Evolutionary conservation across 2,113 vertebrate species (phyloP), one percentile per base, ranked within the genome.

Genomic region (Synchiropus splendidus): DNA sequence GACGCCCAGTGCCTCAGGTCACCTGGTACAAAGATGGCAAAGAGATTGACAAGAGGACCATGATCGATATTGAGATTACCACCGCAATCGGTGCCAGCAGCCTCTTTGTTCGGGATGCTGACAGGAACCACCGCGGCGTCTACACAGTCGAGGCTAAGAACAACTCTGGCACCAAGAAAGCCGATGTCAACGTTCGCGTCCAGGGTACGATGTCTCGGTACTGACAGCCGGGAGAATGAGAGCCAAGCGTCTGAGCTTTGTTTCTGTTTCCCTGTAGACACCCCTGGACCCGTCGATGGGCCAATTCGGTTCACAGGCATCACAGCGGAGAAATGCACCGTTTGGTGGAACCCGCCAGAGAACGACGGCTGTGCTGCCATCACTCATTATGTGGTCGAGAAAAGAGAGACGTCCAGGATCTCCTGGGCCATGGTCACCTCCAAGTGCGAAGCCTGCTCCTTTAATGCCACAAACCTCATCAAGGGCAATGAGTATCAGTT

Each of bases 401-500:
- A 99, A 74, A 89, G 95, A 59, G 94, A 97, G 75, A 99, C 95
- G 2, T 97, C 92, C 61, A 87, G 95, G 66, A 88, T 99, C 67
- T 83, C 94, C 40, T 99, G 95, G 95, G 93, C 94, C 27, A 72
- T 89, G 58, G 85, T 94, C 63, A 89, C 87, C 48, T 92, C 96
- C 60, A 88, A 92, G 36, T 95, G 92, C 69, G 92, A 98, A 87
- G 90, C 88, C 27, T 96, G 85, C 60, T 95, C 89, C 59, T 94
- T 87, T 54, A 90, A 85, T 4, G 90, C 88, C 50, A 83, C 82
- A 39, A 97, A 92, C 73, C 80, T 99, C 61, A 99, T 98, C 64
- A 93, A 87, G 31, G 94, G 92, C 79, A 99, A 99, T 32, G 95
- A 99, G 56, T 99, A 99, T 67, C 94, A 99, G 56, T 99, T 98